Conservation (phyloP, 1,140 invertebrate species). For the Achatina immaculata region DNA sequence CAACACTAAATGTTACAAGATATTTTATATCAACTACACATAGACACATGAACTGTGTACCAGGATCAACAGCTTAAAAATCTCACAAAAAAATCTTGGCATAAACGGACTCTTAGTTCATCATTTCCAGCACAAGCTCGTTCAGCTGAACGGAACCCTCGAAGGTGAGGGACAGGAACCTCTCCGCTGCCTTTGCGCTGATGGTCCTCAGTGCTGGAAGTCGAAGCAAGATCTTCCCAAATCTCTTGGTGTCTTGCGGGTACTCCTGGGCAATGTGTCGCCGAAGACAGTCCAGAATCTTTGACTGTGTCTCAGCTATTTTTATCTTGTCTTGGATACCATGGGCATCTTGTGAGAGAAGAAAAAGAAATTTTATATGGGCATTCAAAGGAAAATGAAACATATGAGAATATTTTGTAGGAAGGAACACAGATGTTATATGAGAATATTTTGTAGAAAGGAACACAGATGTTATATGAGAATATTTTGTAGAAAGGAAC, state of each 20-base stretch:
- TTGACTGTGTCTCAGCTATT: constrained; percentile 60
- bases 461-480: too few relatives aligned
- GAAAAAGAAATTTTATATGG: background rate
- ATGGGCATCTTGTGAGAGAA: constrained; percentile 58
- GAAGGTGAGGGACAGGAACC: constrained; percentile 68
- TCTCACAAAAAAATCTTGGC: too few relatives aligned
- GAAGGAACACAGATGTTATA: too few relatives aligned
- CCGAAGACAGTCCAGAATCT: constrained; percentile 65
- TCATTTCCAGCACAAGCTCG: constrained; percentile 69
- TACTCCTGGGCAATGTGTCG: constrained; percentile 57
- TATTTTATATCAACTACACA: too few relatives aligned
- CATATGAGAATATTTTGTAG: too few relatives aligned
- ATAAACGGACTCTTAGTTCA: constrained; percentile 43
- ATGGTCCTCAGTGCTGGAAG: constrained; percentile 67
- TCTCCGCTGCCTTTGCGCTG: constrained; percentile 69
- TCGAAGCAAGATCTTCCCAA: constrained; percentile 68
- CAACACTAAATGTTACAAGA: too few relatives aligned
- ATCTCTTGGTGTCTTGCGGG: constrained; percentile 58
- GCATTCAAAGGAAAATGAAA: too few relatives aligned
- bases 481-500: too few relatives aligned
- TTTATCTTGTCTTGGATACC: constrained; percentile 63
- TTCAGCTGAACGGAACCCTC: constrained; percentile 67
- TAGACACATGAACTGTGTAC: too few relatives aligned
- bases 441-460: too few relatives aligned
- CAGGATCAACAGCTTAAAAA: too few relatives aligned